phyloP scores from a whole-genome alignment of 1,140 invertebrate species.

The Zeugodacus cucurbitae region DNA sequence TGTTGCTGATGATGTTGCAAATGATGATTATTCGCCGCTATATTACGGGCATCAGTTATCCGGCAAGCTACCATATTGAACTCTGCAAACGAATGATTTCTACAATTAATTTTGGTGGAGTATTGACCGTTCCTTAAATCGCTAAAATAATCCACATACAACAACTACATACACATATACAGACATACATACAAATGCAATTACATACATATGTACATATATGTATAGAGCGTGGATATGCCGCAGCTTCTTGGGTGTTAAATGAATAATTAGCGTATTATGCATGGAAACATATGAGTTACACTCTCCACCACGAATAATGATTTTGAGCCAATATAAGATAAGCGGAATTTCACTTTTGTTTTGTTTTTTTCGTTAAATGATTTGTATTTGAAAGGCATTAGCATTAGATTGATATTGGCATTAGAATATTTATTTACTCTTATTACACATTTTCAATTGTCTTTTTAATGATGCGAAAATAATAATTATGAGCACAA shows the following conservation, averaged over 20 bases:
- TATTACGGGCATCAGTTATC: slow-evolving; percentile 90
- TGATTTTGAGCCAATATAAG: neutral
- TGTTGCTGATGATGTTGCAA: slow-evolving; percentile 52
- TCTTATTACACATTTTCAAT: neutral
- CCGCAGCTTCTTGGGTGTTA: neutral
- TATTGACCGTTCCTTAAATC: slow-evolving; percentile 64
- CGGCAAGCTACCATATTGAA: slow-evolving; percentile 98
- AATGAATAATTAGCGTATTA: neutral
- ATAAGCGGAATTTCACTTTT: too few relatives aligned
- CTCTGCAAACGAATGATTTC: slow-evolving; percentile 83
- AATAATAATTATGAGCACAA: slow-evolving; percentile 25
- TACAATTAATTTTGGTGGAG: slow-evolving; percentile 72
- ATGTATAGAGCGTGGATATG: neutral
- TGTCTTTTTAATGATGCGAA: neutral
- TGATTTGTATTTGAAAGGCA: neutral
- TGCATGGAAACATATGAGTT: slow-evolving; percentile 33
- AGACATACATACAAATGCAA: slow-evolving; percentile 44
- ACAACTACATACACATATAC: slow-evolving; percentile 49
- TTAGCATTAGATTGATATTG: too few relatives aligned
- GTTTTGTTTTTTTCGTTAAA: neutral
- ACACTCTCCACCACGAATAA: slow-evolving; percentile 44
- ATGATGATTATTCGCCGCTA: slow-evolving; percentile 75
- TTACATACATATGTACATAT: slow-evolving; percentile 41
- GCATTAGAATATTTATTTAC: neutral
- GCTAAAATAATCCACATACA: slow-evolving; percentile 48